These are phyloP conservation scores for Drosophila hydei DNA, from an alignment of 1,140 invertebrate species.

Conservation along the genomic window DNA sequence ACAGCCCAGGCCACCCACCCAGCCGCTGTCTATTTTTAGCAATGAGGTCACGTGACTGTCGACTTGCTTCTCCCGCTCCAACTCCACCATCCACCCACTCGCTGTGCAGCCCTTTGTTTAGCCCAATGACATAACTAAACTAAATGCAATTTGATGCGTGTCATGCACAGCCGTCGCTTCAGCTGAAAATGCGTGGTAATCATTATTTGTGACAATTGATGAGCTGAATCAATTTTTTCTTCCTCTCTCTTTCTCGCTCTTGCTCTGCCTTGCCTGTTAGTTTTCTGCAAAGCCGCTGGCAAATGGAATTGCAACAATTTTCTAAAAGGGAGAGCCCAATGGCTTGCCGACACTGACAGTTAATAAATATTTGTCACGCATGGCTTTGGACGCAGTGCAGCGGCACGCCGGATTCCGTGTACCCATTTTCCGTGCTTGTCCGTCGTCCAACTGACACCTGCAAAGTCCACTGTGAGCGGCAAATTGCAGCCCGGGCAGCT, in stretches of 20 bases:
- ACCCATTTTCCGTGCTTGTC: not conserved
- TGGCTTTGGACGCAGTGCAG: constrained; percentile 64
- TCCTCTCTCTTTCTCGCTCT: constrained; percentile 11
- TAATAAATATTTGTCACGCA: constrained; percentile 78
- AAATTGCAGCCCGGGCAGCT: constrained; percentile 41
- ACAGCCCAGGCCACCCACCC: not conserved
- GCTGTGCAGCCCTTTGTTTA: constrained; percentile 39
- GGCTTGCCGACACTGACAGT: constrained; percentile 54
- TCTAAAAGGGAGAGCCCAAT: constrained; percentile 37
- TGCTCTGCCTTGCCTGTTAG: not conserved
- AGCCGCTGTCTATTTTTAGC: constrained; percentile 56
- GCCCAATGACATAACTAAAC: constrained; percentile 71
- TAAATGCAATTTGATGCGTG: constrained; percentile 81
- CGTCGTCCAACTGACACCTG: constrained; percentile 47
- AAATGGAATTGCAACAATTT: constrained; percentile 47
- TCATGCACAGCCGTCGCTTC: constrained; percentile 45
- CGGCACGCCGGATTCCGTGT: constrained; percentile 1
- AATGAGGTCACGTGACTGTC: constrained; percentile 74
- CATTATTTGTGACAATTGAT: constrained; percentile 81
- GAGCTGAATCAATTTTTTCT: constrained; percentile 69
- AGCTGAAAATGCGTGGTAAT: constrained; percentile 76
- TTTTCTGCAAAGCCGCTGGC: constrained; percentile 8
- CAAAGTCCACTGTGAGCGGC: constrained; percentile 40
- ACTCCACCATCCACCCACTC: not conserved
- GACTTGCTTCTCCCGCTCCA: constrained; percentile 19